Conservation (phyloP, 2,797 vertebrate genomes). For the Psittacula echo region DNA sequence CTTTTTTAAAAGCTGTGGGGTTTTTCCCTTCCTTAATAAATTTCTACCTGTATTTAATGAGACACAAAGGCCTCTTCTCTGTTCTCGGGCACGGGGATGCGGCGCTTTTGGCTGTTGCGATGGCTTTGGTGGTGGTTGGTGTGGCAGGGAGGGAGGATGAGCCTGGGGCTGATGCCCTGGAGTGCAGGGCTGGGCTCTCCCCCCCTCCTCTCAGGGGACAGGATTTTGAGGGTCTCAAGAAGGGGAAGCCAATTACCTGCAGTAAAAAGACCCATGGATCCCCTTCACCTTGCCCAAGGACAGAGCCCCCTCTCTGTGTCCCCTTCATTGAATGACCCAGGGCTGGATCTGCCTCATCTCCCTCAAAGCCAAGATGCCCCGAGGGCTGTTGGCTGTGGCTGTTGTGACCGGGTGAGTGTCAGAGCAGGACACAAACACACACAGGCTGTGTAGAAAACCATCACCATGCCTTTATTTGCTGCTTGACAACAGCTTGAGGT, state of each 20-base stretch:
- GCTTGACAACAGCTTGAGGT: neutral
- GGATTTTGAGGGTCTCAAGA: neutral
- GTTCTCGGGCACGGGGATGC: rapidly evolving
- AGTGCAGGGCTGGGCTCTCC: neutral
- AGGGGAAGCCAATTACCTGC: neutral
- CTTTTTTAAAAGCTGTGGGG: conserved; percentile 30
- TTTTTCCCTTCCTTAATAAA: neutral
- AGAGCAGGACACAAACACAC: neutral
- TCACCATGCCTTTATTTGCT: conserved; percentile 41
- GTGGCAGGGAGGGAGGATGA: neutral
- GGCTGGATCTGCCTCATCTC: neutral
- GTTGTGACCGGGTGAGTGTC: rapidly evolving
- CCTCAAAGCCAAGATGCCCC: neutral
- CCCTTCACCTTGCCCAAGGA: neutral
- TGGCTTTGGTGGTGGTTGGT: neutral
- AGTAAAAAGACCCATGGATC: neutral
- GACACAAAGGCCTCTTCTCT: neutral
- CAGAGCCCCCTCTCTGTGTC: neutral
- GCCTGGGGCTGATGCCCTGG: neutral
- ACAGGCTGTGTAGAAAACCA: neutral
- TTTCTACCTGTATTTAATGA: conserved; percentile 68
- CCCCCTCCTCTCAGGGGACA: rapidly evolving
- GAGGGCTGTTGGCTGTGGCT: rapidly evolving
- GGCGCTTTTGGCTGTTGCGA: rapidly evolving
- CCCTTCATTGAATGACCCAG: rapidly evolving